Evolutionary conservation across 2,113 vertebrate genomes (phyloP).

Genomic region (Rynchops niger): DNA sequence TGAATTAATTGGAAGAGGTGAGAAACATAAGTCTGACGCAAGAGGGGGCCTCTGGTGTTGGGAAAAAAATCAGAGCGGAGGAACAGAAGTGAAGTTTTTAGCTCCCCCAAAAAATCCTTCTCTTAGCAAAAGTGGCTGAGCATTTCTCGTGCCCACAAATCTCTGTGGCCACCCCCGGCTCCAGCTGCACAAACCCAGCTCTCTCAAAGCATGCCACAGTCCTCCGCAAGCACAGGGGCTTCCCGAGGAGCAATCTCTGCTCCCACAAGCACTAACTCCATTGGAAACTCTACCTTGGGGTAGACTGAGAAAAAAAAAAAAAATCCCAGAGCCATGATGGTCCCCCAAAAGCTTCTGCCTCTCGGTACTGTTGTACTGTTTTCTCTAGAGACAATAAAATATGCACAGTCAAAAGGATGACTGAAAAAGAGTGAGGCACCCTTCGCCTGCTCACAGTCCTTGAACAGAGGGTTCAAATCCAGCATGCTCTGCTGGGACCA

Average conservation of each 20-base stretch:
- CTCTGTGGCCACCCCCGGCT: not conserved
- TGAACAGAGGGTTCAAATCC: not conserved
- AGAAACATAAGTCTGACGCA: slow-evolving; percentile 28
- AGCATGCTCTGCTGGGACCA: not conserved
- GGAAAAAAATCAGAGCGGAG: not conserved
- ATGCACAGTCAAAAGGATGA: not conserved
- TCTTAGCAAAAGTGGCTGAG: not conserved
- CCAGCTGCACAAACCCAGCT: not conserved
- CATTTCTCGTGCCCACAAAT: not conserved
- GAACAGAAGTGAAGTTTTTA: not conserved
- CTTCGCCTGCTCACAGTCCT: not conserved
- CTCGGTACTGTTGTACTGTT: not conserved
- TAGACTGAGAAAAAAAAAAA: not conserved
- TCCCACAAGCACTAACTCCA: not conserved
- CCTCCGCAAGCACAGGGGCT: not conserved
- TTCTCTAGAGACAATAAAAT: not conserved
- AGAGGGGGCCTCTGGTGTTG: not conserved
- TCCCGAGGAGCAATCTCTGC: not conserved
- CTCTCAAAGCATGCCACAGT: not conserved
- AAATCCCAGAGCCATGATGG: not conserved
- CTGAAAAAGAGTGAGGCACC: not conserved
- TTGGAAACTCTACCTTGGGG: not conserved
- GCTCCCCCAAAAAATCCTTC: not conserved
- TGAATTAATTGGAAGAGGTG: slow-evolving; percentile 50
- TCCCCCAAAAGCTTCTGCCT: not conserved